Percentiles rank a stretch among this genome's conserved stretches.
Evolutionary conservation across 2,888 invertebrate genomes (phyloP).

Genomic region (Tenthredo scrophulariae): DNA sequence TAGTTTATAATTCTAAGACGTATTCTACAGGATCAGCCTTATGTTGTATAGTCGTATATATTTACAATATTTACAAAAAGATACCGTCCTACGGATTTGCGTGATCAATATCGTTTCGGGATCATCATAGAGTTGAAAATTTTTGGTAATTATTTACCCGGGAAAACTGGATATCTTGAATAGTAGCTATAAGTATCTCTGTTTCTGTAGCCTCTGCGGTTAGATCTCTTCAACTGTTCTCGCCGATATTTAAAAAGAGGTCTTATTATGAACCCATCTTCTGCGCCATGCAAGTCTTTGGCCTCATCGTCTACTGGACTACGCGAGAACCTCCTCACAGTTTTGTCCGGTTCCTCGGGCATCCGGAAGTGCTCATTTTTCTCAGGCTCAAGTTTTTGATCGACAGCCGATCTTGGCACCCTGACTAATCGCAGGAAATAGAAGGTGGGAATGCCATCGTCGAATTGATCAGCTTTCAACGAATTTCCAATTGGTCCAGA

Average conservation of each 20-base stretch:
- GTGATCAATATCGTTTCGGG: not conserved
- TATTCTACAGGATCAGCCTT: slow-evolving; percentile 6
- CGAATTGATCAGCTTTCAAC: not conserved
- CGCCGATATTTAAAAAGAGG: slow-evolving; percentile 50
- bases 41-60: not conserved
- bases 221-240: slow-evolving; percentile 28
- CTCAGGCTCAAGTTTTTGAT: not conserved
- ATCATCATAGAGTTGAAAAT: not conserved
- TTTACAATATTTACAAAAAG: slow-evolving; percentile 43
- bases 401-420: slow-evolving; percentile 19
- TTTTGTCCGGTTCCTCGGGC: slow-evolving; percentile 34
- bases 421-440: slow-evolving; percentile 33
- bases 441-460: slow-evolving; percentile 29
- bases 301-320: not conserved
- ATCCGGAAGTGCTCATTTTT: slow-evolving; percentile 48
- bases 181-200: slow-evolving; percentile 51
- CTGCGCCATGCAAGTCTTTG: slow-evolving; percentile 35
- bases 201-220: slow-evolving; percentile 11
- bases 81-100: not conserved
- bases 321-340: slow-evolving; percentile 13
- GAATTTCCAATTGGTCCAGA: not conserved
- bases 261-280: slow-evolving; percentile 49
- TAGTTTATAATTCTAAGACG: not conserved
- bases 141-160: slow-evolving; percentile 63
- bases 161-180: slow-evolving; percentile 67